These are phyloP conservation scores for Tolmerus cingulatus DNA, from an alignment of 2,888 invertebrate genomes.

Conservation along the genomic window DNA sequence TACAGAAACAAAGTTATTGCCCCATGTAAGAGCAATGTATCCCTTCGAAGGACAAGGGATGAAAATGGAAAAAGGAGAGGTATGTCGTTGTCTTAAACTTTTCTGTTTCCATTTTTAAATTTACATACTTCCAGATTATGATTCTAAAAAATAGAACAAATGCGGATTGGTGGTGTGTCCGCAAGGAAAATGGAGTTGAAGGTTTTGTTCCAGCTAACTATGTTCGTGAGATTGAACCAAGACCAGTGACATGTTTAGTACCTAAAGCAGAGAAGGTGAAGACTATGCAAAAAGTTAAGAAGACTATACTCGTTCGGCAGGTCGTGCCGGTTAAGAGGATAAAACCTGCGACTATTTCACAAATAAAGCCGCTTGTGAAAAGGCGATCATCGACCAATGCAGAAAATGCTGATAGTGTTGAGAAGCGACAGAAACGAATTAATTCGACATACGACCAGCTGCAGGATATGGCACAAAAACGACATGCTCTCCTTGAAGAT, in stretches of 20 bases:
- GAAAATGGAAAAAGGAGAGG: constrained; percentile 88
- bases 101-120: background rate
- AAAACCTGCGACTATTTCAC: constrained; percentile 62
- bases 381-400: constrained; percentile 61
- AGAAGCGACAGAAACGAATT: constrained; percentile 80
- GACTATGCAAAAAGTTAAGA: constrained; percentile 85
- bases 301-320: constrained; percentile 86
- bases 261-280: constrained; percentile 81
- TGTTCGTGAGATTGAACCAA: constrained; percentile 89
- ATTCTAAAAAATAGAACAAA: constrained; percentile 93
- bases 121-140: constrained; percentile 69
- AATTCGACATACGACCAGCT: constrained; percentile 84
- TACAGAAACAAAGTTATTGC: constrained; percentile 84
- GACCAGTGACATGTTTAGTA: constrained; percentile 82
- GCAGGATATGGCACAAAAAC: constrained; percentile 77
- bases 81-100: constrained; percentile 43
- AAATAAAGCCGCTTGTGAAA: constrained; percentile 62
- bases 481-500: constrained; percentile 87
- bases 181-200: constrained; percentile 88
- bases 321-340: constrained; percentile 80
- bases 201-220: constrained; percentile 99
- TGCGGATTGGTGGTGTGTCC: constrained; percentile 99
- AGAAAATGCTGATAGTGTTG: constrained; percentile 77
- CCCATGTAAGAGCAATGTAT: constrained; percentile 87
- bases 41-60: constrained; percentile 93